Evolutionary conservation across 2,888 invertebrate species (phyloP), one percentile per base, ranked within the genome.

Genomic region (Napeogenes inachia): DNA sequence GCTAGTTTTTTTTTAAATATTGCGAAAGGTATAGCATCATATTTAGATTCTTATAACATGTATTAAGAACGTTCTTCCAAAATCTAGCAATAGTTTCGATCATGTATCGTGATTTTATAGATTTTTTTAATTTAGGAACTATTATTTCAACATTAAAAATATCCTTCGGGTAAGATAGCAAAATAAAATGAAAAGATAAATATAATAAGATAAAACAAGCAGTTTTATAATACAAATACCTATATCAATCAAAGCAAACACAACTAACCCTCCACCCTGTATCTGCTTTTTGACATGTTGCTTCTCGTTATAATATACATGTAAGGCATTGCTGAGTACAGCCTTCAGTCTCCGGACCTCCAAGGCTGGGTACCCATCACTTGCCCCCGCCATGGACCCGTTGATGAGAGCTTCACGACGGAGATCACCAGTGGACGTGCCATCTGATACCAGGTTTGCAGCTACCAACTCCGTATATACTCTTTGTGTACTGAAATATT

Each of bases 201-300:
- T 1, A 21, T 21, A 57, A 38, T 57, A 33, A 13, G 3, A 13
- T 13, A 21, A 21, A 13, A 32, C 30, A 35, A 13, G 21, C 21
- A 21, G 21, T 21, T 21, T 21, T 21, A 21, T 0, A 21, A 21
- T 21, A 21, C 21, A 21, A 21, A 21, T 21, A 57, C 45, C 12
- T 12, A 56, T 30, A 12, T 45, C 21, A 21, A 2, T 30, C 13
- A 2, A 6, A 12, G 21, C 35, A 59, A n/a, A 38, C 4, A 21
- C 3, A 2, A 81, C 42, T 6, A 42, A 42, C 93, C 97, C 96
- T 73, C 97, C 96, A 42, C 94, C 94, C 78, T 97, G 97, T 47
- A 98, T 94, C 76, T 95, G 96, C 76, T 97, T 97, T 85, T 99
- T 99, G 72, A 97, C 96, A 84, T 99, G 99, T 73, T 96, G 96